Conservation (phyloP, 2,797 vertebrate genomes). For the Tenualosa ilisha region DNA sequence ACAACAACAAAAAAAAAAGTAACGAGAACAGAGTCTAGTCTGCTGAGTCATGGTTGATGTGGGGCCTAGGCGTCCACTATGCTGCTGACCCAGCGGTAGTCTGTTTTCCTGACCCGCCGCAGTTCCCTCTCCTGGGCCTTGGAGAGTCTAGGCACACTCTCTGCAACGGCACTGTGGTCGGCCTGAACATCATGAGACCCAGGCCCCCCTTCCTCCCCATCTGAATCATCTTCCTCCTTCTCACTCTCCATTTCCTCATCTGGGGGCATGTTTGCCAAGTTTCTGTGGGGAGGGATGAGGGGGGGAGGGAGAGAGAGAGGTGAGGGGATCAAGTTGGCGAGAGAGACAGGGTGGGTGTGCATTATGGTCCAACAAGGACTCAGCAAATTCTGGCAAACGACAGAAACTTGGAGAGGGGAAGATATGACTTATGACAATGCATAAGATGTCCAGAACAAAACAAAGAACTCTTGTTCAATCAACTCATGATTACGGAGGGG, state of each 20-base stretch:
- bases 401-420: not conserved
- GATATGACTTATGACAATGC: not conserved
- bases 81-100: constrained; percentile 85
- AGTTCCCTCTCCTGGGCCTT: constrained; percentile 82
- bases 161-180: constrained; percentile 45
- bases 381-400: not conserved
- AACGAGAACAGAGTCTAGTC: not conserved
- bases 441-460: not conserved
- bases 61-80: constrained; percentile 60
- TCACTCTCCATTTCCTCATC: constrained; percentile 84
- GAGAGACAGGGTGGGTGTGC: no score
- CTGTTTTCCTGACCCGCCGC: constrained; percentile 79
- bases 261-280: constrained; percentile 56
- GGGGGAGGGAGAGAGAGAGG: not conserved
- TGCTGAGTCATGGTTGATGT: constrained; percentile 45
- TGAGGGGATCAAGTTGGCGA: not conserved
- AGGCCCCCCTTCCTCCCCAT: constrained; percentile 69
- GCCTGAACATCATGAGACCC: constrained; percentile 43
- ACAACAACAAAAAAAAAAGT: not conserved
- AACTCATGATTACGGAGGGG: constrained; percentile 29
- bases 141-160: constrained; percentile 65
- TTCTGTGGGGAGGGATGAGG: constrained; percentile 33
- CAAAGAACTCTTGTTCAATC: not conserved
- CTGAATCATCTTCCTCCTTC: constrained; percentile 80
- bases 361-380: not conserved